Conservation (phyloP, 2,888 invertebrate genomes). For the Muscina levida region DNA sequence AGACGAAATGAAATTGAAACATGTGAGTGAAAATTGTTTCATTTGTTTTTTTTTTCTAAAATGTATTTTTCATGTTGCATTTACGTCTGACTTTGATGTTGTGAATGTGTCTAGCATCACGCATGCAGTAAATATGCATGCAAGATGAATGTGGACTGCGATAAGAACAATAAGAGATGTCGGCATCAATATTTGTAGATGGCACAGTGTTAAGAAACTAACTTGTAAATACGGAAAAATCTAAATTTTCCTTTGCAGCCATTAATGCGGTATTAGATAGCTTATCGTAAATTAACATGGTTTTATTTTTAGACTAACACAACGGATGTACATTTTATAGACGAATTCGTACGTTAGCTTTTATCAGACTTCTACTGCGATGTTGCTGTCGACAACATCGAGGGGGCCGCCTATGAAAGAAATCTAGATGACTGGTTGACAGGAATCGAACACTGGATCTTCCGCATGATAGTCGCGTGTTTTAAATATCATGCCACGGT, state of each 20-base stretch:
- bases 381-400: too few relatives aligned
- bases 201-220: slow-evolving; percentile 5
- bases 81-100: slow-evolving; percentile 32
- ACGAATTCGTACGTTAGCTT: too few relatives aligned
- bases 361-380: too few relatives aligned
- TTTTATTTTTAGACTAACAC: too few relatives aligned
- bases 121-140: slow-evolving; percentile 11
- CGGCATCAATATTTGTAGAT: neutral
- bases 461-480: too few relatives aligned
- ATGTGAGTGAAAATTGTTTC: slow-evolving; percentile 42
- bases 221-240: neutral
- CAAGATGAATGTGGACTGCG: neutral
- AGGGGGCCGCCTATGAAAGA: too few relatives aligned
- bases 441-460: too few relatives aligned
- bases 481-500: too few relatives aligned
- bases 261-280: neutral
- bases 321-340: too few relatives aligned
- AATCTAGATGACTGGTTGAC: too few relatives aligned
- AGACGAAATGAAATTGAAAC: neutral
- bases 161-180: neutral
- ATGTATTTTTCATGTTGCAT: slow-evolving; percentile 45
- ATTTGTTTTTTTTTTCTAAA: slow-evolving; percentile 2
- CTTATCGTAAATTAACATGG: too few relatives aligned
- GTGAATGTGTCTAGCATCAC: slow-evolving; percentile 45
- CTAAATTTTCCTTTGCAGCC: too few relatives aligned